Base-by-base conservation (phyloP, 2,888 invertebrate genomes). In the Cryptocephalus moraei region DNA sequence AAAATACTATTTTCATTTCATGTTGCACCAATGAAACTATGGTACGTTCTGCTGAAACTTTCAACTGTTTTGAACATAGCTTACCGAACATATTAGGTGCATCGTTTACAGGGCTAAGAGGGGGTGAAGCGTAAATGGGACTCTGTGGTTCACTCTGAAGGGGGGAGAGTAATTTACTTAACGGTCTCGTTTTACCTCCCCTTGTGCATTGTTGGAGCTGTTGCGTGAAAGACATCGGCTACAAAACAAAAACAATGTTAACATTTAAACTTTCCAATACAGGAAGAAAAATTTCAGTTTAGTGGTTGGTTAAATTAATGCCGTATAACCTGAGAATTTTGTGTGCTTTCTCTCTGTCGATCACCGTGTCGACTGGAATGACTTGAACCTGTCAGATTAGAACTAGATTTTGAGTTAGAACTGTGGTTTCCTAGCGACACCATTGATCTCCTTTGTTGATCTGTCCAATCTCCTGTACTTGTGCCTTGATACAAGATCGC, bases 211-310 rank as follows among this genome's bases (percentile, higher is more conserved):
- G 84, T 55, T 93, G 92, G 45, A 94, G 77, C 74, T 93, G 92
- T 70, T 93, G 92, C 2, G 92, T 92, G 71, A 93, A 94, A 43
- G 92, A 91, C 63, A 93, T 76, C 10, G 86, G 86, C 51, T 82
- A 74, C 54, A 73, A 66, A 46, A 45, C 48, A 43, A 33, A 9
- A 33, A 43, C 11, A 33, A 14, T 36, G 36, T 36, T 36, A 36
- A 36, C 36, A 34, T 11, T 36, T 36, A 2, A 36, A n/a, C 6
- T 36, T 36, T 4, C n/a, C 6, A 36, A 36, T 6, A 11, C 12
- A n/a, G n/a, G n/a, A n/a, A n/a, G n/a, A n/a, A n/a, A n/a, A n/a
- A n/a, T n/a, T n/a, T 36, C 22, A 22, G 14, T n/a, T 32, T 40
- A 46, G 10, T 46, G 8, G 40, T 3, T 39, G 39, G n/a, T 14